Evolutionary conservation across 2,113 vertebrate genomes (phyloP).

Genomic region (Seriola rivoliana): DNA sequence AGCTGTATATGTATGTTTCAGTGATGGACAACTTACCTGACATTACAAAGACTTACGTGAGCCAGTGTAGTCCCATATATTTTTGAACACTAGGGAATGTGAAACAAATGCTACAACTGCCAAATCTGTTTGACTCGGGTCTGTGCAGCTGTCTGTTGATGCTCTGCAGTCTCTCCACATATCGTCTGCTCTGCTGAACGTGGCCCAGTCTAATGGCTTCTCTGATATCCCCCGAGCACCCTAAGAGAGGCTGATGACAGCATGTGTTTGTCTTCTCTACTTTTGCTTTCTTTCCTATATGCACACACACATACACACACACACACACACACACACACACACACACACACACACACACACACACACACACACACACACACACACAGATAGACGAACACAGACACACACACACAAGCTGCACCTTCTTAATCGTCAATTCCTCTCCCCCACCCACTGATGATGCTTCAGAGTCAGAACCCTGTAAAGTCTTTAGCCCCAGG

Average conservation of each 20-base stretch:
- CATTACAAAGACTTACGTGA: slow-evolving; percentile 18
- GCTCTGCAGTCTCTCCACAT: slow-evolving; percentile 41
- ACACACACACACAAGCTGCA: slow-evolving; percentile 1
- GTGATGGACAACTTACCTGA: slow-evolving; percentile 20
- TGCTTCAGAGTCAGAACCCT: slow-evolving; percentile 61
- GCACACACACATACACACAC: slow-evolving; percentile 2
- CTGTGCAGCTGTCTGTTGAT: slow-evolving; percentile 31
- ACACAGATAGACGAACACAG: slow-evolving; percentile 21
- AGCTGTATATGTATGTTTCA: background rate
- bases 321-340: background rate
- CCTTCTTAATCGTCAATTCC: slow-evolving; percentile 52
- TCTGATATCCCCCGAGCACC: slow-evolving; percentile 64
- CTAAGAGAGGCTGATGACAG: slow-evolving; percentile 58
- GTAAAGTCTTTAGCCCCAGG: slow-evolving; percentile 70
- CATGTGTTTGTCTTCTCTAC: slow-evolving; percentile 51
- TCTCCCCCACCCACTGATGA: slow-evolving; percentile 29
- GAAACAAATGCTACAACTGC: slow-evolving; percentile 45
- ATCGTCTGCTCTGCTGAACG: slow-evolving; percentile 44
- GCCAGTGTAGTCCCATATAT: slow-evolving; percentile 11
- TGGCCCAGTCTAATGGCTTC: slow-evolving; percentile 59
- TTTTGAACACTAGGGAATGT: slow-evolving; percentile 11
- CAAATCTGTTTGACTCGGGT: slow-evolving; percentile 32
- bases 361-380: slow-evolving; percentile 28
- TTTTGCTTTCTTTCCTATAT: slow-evolving; percentile 16
- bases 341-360: slow-evolving; percentile 6